A percentile compares a stretch with the other conserved stretches of the same genome.
phyloP scores from a whole-genome alignment of 2,888 invertebrate genomes.

The Tholera decimalis region DNA sequence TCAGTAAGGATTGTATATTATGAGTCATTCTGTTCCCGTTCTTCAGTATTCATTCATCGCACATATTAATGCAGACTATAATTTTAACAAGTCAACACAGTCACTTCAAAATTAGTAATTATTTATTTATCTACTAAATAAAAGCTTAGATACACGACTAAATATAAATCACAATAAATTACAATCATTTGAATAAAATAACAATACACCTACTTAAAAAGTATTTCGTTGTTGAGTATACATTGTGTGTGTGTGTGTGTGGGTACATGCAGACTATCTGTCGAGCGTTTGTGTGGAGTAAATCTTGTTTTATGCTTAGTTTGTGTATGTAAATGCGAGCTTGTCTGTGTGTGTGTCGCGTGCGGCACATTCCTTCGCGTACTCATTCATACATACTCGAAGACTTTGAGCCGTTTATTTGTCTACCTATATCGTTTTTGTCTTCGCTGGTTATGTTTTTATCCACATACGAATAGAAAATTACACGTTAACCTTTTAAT shows the following conservation, averaged over 20 bases:
- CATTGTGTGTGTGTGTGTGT: slow-evolving; percentile 71
- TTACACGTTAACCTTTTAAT: slow-evolving; percentile 40
- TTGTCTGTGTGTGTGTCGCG: slow-evolving; percentile 77
- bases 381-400: slow-evolving; percentile 86
- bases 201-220: slow-evolving; percentile 69
- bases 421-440: slow-evolving; percentile 72
- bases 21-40: background rate
- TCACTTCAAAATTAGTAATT: slow-evolving; percentile 36
- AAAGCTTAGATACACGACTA: slow-evolving; percentile 46
- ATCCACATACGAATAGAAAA: slow-evolving; percentile 50
- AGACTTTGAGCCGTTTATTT: slow-evolving; percentile 75
- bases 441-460: slow-evolving; percentile 64
- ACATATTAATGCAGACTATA: slow-evolving; percentile 23
- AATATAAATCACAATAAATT: slow-evolving; percentile 70
- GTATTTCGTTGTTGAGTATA: slow-evolving; percentile 75
- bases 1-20: slow-evolving; percentile 1
- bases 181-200: slow-evolving; percentile 70
- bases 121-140: slow-evolving; percentile 59
- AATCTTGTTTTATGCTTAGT: slow-evolving; percentile 79
- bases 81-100: slow-evolving; percentile 37
- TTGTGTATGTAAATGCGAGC: slow-evolving; percentile 68
- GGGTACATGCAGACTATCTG: slow-evolving; percentile 66
- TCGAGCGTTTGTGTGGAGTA: slow-evolving; percentile 70
- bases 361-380: slow-evolving; percentile 87
- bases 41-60: slow-evolving; percentile 8